phyloP scores from a whole-genome alignment of 2,888 invertebrate genomes.

The Zygaena filipendulae region DNA sequence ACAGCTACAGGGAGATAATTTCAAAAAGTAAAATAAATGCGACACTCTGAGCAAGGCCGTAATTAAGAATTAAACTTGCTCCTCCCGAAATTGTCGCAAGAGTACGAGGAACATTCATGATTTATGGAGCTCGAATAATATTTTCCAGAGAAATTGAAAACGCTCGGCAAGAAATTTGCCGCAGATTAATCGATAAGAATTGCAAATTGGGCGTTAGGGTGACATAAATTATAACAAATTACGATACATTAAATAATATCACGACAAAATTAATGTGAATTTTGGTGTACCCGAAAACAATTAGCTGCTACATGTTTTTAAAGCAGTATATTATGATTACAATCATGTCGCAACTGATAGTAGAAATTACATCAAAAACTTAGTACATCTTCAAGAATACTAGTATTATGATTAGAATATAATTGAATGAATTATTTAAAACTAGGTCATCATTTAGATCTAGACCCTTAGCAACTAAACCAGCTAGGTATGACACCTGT shows the following conservation, averaged over 20 bases:
- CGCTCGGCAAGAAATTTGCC: constrained; percentile 24
- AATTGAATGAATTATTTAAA: too few relatives aligned
- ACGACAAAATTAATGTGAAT: background rate
- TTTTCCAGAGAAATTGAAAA: constrained; percentile 46
- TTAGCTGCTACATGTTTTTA: too few relatives aligned
- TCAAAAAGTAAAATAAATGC: constrained; percentile 50
- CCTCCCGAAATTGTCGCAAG: constrained; percentile 46
- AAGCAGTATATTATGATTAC: too few relatives aligned
- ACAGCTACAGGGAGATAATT: constrained; percentile 33
- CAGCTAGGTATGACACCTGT: too few relatives aligned
- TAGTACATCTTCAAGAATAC: too few relatives aligned
- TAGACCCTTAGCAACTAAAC: too few relatives aligned
- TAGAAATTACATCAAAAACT: too few relatives aligned
- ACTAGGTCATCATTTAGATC: too few relatives aligned
- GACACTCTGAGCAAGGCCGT: constrained; percentile 39
- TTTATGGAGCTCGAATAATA: constrained; percentile 44
- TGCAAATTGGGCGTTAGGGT: constrained; percentile 22
- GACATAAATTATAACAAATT: constrained; percentile 21
- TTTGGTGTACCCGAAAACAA: background rate
- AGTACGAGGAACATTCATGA: constrained; percentile 34
- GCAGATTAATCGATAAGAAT: constrained; percentile 35
- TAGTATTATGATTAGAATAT: too few relatives aligned
- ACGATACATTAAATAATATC: constrained; percentile 10
- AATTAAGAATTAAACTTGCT: constrained; percentile 58
- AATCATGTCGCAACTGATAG: too few relatives aligned